Conservation (phyloP, 92 coral and sea anemone genomes). For the Montipora capitata region DNA sequence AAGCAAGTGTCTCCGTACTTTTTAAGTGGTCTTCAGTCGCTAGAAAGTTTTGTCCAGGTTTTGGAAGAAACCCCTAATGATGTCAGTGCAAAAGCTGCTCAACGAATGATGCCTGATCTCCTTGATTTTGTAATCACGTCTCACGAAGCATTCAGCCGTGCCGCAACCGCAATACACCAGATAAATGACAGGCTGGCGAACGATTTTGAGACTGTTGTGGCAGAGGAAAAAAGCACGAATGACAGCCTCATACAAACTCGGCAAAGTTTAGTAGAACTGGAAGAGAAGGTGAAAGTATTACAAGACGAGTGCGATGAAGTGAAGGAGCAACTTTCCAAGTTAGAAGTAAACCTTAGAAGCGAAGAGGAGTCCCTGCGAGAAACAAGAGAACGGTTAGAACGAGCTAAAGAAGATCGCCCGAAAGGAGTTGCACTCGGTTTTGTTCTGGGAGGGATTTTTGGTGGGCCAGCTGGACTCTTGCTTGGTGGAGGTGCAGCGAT, state of each 20-base stretch:
- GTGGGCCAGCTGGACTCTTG: background rate
- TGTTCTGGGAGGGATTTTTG: background rate
- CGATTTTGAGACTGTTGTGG: constrained; percentile 12
- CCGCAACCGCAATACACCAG: constrained; percentile 27
- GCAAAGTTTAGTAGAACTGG: constrained; percentile 17
- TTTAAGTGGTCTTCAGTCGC: constrained; percentile 2
- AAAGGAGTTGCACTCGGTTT: background rate
- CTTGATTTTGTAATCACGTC: background rate
- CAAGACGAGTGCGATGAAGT: constrained; percentile 11
- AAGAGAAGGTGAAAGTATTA: constrained; percentile 6
- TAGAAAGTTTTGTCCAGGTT: constrained; percentile 23
- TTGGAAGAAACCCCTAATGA: constrained; percentile 22
- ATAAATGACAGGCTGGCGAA: constrained; percentile 22
- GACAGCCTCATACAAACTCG: constrained; percentile 12
- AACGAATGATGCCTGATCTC: constrained; percentile 18
- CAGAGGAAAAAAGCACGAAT: constrained; percentile 14
- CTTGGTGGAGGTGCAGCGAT: background rate
- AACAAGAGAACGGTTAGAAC: background rate
- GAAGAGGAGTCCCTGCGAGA: background rate
- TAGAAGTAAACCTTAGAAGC: background rate
- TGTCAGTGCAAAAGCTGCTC: constrained; percentile 19
- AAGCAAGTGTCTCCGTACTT: constrained; percentile 14
- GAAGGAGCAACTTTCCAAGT: constrained; percentile 11
- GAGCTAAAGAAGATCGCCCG: background rate
- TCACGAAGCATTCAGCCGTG: constrained; percentile 2